Base-by-base conservation (phyloP, 2,797 vertebrate genomes). In the Sebastiscus tertius region DNA sequence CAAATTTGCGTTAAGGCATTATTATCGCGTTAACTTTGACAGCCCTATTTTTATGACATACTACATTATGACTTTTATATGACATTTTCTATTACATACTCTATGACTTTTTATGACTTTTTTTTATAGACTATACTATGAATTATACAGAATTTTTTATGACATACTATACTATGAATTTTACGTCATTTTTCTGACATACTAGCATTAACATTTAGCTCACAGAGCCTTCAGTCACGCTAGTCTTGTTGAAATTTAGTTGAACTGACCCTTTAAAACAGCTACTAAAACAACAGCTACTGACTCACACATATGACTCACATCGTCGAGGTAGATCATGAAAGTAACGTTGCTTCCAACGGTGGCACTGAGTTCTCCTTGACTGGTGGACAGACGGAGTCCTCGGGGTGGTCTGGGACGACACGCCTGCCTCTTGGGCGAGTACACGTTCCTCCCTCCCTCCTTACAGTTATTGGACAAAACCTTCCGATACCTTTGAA, bases 381-480 rank as follows among this genome's bases (percentile, higher is more conserved):
- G 95, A 0, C 93, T 89, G 18, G 97, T 99, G 84, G 96, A 93
- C 68, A 99, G 92, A 1, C 96, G 96, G 36, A 99, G 90, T 20
- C 97, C 98, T 20, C 86, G 92, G 0, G 98, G 98, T 6, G 97
- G 95, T 87, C 96, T 96, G 16, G 96, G 95, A 1, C 93, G 97
- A 83, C 98, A 99, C 2, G 94, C 89, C 89, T 98, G 97, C 78
- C 95, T 94, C 89, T 94, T 97, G 84, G 98, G 97, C 0, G 95
- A 97, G 84, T 96, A 98, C 75, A 96, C 94, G 5, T 97, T 97
- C 81, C 90, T 90, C 75, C 97, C 93, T 10, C 91, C 95, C 20
- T 97, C 97, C 9, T 97, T 97, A 92, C 98, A 99, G 91, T 99
- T 98, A 92, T 99, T 99, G 76, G 97, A 97, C 72, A 99, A 95